Evolutionary conservation across 2,888 invertebrate genomes (phyloP), one percentile per base, ranked within the genome.

Genomic region (Oligia fasciuncula): DNA sequence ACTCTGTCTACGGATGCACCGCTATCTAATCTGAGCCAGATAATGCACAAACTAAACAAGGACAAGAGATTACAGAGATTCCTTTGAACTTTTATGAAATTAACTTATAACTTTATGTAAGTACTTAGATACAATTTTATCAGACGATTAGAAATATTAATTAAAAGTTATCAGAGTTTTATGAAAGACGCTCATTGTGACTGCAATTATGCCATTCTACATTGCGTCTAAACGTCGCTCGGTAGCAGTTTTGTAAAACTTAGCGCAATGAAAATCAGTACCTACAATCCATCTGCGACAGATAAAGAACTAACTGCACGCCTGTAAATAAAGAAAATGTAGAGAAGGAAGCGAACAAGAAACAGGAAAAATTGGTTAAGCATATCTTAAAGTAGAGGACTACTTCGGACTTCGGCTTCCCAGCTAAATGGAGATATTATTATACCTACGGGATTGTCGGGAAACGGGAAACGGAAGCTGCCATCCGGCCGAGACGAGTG

Each of bases 21-120:
- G 6, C 29, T 87, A 88, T 89, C 88, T 90, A 57, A 89, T 90
- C 85, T 76, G 14, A 68, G 35, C 19, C 13, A 73, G 75, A 85
- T 76, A 77, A 23, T 71, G 57, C 65, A 73, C 70, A 72, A 77
- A 81, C 71, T 71, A 90, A 85, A 83, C 83, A 85, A 84, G 66
- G 67, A n/a, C n/a, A 51, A 63, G 67, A 80, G 79, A 86, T 88
- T 70, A 82, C 40, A 11, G 54, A 73, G n/a, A 83, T 74, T 49
- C 17, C 66, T 78, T 68, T n/a, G 11, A 77, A 80, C 72, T 86
- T 87, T 81, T 73, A 72, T 67, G 66, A 60, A 66, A 78, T 70
- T 49, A 43, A 57, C n/a, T 51, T 67, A 77, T 87, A 84, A 68
- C 23, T 79, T 46, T 19, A 19, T 9, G 11, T 40, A 19, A 4